Evolutionary conservation across 2,888 invertebrate genomes (phyloP).

Genomic region (Teleiodes luculella): DNA sequence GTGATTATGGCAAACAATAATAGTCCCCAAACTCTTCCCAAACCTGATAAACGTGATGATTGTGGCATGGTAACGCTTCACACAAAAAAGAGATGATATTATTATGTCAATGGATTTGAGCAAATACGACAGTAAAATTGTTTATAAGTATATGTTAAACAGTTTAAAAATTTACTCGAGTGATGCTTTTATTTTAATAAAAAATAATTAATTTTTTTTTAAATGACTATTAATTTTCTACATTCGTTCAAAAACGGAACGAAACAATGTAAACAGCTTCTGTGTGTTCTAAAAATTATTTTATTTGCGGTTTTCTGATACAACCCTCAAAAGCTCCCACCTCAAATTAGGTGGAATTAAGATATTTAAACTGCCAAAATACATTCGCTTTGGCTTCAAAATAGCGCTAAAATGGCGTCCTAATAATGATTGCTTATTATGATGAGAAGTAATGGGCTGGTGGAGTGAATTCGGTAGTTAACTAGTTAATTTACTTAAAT

Average conservation of each 20-base stretch:
- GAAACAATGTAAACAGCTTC: background rate
- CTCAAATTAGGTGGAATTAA: background rate
- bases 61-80: too few species aligned
- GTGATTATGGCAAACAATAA: too few species aligned
- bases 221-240: too few species aligned
- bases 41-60: too few species aligned
- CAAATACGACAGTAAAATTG: too few species aligned
- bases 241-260: background rate
- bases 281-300: background rate
- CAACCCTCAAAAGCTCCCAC: background rate
- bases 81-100: too few species aligned
- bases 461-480: conserved; percentile 70
- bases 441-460: conserved; percentile 54
- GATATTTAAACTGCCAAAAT: conserved; percentile 14
- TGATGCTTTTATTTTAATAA: too few species aligned
- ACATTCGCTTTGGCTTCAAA: conserved; percentile 13
- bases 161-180: too few species aligned
- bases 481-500: conserved; percentile 78
- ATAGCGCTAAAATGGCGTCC: conserved; percentile 38
- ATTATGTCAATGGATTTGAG: too few species aligned
- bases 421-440: conserved; percentile 63
- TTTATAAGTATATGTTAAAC: too few species aligned
- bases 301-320: background rate
- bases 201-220: too few species aligned
- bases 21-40: too few species aligned